Conservation (phyloP, 2,888 invertebrate genomes). For the Clunio marinus region DNA sequence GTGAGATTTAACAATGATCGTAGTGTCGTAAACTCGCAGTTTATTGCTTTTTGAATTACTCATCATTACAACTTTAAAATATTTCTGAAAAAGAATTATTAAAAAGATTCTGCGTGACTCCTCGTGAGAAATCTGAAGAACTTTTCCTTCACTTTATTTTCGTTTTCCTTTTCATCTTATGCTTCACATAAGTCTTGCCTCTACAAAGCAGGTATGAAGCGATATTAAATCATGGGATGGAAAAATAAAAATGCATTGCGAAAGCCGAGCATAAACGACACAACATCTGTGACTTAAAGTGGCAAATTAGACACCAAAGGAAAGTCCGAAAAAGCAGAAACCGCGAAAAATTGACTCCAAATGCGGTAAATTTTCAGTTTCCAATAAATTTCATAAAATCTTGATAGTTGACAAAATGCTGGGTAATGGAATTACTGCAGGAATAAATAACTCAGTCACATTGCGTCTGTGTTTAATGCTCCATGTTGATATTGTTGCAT, state of each 20-base stretch:
- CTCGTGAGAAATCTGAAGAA: neutral
- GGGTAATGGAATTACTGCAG: too few species aligned
- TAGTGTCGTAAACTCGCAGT: neutral
- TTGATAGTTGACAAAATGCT: constrained; percentile 22
- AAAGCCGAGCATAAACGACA: constrained; percentile 15
- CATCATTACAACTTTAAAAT: neutral
- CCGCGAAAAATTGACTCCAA: constrained; percentile 2
- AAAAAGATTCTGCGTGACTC: neutral
- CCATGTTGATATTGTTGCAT: too few species aligned
- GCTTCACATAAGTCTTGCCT: neutral
- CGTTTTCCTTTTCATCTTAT: neutral
- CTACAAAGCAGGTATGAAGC: neutral
- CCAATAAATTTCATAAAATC: constrained; percentile 4
- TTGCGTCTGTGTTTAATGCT: too few species aligned
- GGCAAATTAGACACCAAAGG: constrained; percentile 30
- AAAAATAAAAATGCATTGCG: neutral
- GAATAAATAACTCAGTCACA: too few species aligned
- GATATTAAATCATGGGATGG: neutral
- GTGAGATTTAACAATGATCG: constrained; percentile 4
- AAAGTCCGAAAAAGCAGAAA: neutral
- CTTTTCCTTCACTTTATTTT: neutral
- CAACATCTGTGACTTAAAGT: constrained; percentile 34
- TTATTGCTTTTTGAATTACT: neutral
- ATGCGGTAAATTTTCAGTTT: constrained; percentile 21
- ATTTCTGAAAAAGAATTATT: too few species aligned